Evolutionary conservation across 2,113 vertebrate genomes (phyloP).

Genomic region (Nesoenas mayeri): DNA sequence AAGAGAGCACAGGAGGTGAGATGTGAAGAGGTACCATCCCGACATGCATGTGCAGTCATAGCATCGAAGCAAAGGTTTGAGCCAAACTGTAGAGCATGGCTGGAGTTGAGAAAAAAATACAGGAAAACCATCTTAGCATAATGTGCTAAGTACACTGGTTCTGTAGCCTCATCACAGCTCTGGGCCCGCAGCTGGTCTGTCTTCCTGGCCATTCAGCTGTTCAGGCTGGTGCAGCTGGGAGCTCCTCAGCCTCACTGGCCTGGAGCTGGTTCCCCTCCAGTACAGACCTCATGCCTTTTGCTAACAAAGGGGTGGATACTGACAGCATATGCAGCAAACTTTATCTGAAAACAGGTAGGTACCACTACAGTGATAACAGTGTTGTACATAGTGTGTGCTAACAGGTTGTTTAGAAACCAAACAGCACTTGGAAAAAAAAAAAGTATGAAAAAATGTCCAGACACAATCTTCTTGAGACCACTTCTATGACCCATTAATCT

Average conservation of each 20-base stretch:
- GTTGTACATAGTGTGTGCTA: not conserved
- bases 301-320: not conserved
- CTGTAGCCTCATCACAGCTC: not conserved
- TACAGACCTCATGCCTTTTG: not conserved
- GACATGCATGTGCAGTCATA: not conserved
- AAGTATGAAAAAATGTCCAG: not conserved
- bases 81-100: not conserved
- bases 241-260: not conserved
- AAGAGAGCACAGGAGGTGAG: not conserved
- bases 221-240: not conserved
- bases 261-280: not conserved
- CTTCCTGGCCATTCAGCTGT: not conserved
- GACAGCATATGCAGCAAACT: rapidly evolving
- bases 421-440: not conserved
- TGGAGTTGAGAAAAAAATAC: not conserved
- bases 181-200: not conserved
- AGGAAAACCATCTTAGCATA: not conserved
- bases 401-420: not conserved
- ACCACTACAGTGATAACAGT: not conserved
- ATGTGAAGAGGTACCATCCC: too few species aligned
- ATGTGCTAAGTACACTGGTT: too few species aligned
- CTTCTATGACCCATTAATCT: not conserved
- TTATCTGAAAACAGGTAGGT: not conserved
- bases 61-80: not conserved
- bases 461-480: not conserved